A percentile compares a stretch with the other conserved stretches of the same genome.
Evolutionary conservation across 2,888 invertebrate genomes (phyloP).

Genomic region (Ecliptopera silaceata): DNA sequence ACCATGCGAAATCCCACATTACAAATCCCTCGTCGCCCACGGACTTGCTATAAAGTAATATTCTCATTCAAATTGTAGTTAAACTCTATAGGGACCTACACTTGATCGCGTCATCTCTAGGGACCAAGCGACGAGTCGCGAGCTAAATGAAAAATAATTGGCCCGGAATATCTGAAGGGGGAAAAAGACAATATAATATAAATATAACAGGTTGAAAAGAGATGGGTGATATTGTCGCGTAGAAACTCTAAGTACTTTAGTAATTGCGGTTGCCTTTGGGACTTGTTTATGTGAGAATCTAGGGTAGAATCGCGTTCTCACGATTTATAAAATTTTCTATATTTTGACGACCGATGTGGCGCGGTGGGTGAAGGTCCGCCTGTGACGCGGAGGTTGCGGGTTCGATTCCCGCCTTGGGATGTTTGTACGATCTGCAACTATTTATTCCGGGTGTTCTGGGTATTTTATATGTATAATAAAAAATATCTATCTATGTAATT

Average conservation of each 20-base stretch:
- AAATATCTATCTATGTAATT: no score
- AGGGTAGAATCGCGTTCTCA: slow-evolving; percentile 48
- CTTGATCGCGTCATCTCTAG: slow-evolving; percentile 69
- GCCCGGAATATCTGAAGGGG: slow-evolving; percentile 46
- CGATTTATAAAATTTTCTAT: slow-evolving; percentile 27
- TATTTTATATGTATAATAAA: no score
- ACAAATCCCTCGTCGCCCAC: slow-evolving; percentile 61
- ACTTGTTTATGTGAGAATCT: slow-evolving; percentile 61
- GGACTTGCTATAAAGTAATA: slow-evolving; percentile 49
- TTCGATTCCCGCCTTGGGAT: no score
- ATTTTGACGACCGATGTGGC: no score
- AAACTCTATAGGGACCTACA: slow-evolving; percentile 57
- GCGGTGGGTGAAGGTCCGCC: no score
- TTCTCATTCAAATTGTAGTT: slow-evolving; percentile 70
- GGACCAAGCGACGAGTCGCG: slow-evolving; percentile 62
- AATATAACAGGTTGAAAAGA: slow-evolving; percentile 28
- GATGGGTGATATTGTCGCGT: slow-evolving; percentile 31
- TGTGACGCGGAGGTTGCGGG: no score
- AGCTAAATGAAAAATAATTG: slow-evolving; percentile 81
- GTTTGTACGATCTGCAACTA: no score
- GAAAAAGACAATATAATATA: slow-evolving; percentile 40
- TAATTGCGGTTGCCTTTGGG: slow-evolving; percentile 54
- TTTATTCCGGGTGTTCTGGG: no score
- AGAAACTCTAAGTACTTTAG: slow-evolving; percentile 31
- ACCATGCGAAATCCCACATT: slow-evolving; percentile 58